These are phyloP conservation scores for Pterocles burchelli DNA, from an alignment of 2,113 vertebrate genomes.

Conservation along the genomic window DNA sequence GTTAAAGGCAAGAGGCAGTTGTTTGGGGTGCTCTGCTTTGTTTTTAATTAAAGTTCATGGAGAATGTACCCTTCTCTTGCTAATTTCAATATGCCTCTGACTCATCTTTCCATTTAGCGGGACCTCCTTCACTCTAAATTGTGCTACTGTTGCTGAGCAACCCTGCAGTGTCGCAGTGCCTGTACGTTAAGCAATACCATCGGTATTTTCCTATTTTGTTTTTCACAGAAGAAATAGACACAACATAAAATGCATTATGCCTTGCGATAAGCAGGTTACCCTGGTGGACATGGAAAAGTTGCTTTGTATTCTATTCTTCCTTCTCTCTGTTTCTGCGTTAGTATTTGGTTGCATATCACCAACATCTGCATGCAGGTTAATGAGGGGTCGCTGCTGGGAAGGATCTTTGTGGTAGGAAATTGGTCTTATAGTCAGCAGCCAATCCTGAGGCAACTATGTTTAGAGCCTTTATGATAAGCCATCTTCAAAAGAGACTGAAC, in stretches of 20 bases:
- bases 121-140: background rate
- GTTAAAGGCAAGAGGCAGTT: background rate
- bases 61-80: background rate
- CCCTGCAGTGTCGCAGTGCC: background rate
- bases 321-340: fast-evolving
- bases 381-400: background rate
- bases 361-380: background rate
- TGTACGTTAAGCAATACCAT: background rate
- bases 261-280: background rate
- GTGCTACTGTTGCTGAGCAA: constrained; percentile 50
- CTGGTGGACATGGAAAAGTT: background rate
- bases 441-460: background rate
- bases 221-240: background rate
- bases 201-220: background rate
- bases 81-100: constrained; percentile 11
- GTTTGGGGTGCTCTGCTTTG: background rate
- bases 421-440: background rate
- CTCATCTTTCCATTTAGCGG: background rate
- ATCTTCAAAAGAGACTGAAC: background rate
- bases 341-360: background rate
- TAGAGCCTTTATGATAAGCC: background rate
- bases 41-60: constrained; percentile 17
- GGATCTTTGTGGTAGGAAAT: background rate
- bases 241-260: background rate
- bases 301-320: background rate